A percentile compares a stretch with the other conserved stretches of the same genome.
Evolutionary conservation across 2,113 vertebrate genomes (phyloP).

Genomic region (Marmota monax): DNA sequence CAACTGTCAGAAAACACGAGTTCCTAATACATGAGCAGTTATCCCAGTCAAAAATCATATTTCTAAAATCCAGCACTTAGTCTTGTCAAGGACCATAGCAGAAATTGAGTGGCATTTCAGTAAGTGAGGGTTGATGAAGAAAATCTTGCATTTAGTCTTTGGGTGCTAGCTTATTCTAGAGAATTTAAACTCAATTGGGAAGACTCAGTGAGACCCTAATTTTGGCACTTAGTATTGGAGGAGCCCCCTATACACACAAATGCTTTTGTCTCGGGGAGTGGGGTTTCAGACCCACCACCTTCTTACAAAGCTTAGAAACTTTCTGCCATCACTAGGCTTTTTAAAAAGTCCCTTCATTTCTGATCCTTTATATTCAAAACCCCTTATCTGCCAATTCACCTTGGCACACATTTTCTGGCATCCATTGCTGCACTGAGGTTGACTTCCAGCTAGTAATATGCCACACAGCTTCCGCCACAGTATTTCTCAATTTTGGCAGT

Average conservation of each 20-base stretch:
- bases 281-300: background rate
- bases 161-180: background rate
- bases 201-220: background rate
- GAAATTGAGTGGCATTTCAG: background rate
- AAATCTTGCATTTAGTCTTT: background rate
- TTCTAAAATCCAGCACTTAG: constrained; percentile 25
- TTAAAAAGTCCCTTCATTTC: background rate
- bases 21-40: background rate
- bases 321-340: background rate
- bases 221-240: background rate
- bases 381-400: background rate
- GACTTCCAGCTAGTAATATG: background rate
- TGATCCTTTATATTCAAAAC: background rate
- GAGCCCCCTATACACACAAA: background rate
- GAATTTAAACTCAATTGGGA: background rate
- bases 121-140: background rate
- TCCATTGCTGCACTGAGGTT: background rate
- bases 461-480: background rate
- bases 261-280: background rate
- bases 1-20: background rate
- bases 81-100: background rate
- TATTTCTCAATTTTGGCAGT: background rate
- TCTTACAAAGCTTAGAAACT: background rate
- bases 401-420: background rate
- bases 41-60: background rate